Evolutionary conservation across 2,113 vertebrate genomes (phyloP), one percentile per base, ranked within the genome.

Genomic region (Neolamprologus longior): DNA sequence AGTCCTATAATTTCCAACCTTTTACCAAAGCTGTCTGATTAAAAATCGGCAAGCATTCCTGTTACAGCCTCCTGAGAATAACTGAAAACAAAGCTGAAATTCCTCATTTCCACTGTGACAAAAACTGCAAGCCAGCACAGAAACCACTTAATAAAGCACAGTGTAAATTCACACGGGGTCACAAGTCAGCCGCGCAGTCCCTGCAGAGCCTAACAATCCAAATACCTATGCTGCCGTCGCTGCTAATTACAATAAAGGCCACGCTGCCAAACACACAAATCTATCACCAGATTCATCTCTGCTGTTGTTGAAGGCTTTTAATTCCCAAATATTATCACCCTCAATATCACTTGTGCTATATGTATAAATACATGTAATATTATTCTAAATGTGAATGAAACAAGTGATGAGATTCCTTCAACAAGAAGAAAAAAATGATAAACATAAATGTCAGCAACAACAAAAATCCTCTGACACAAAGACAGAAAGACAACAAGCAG

Each of bases 1-100:
- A 84, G 53, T 58, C 78, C 21, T 68, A 4, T 31, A 17, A 78
- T 82, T 63, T 80, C 35, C 37, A 84, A 86, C 81, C 47, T 83
- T 90, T 81, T 47, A 86, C 78, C 4, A 57, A 52, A 81, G 71
- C 21, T 52, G 79, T 53, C 33, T 63, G 31, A 87, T 83, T 73
- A 86, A 84, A 85, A 33, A 31, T 17, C 24, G 0, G 14, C 15
- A 47, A 73, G 14, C 24, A 80, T 7, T 17, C 26, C 42, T 79
- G 63, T 66, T 90, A 26, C 19, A 11, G 61, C 42, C 52, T 78
- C 28, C 11, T 66, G 63, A 50, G 42, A 83, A 71, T 37, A 40
- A 47, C 45, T 66, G 10, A 71, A 52, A 31, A 26, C 9, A 13
- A 12, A 84, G 47, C 33, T 31, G n/a, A 80, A 52, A 50, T 33